phyloP scores from a whole-genome alignment of 2,888 invertebrate species.

The Eurytoma adleriae region DNA sequence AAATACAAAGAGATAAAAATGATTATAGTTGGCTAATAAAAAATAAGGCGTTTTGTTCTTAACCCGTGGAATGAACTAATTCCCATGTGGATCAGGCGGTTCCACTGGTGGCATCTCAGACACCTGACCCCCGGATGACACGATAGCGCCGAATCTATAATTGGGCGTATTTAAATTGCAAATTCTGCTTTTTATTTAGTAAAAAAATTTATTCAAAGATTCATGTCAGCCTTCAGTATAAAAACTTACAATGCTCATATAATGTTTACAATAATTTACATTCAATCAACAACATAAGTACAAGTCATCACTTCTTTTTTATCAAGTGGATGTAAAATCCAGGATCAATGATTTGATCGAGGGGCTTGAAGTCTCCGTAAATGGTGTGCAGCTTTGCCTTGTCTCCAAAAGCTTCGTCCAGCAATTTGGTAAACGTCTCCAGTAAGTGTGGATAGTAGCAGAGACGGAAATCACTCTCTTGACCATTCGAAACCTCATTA shows the following conservation, averaged over 20 bases:
- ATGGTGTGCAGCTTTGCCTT: slow-evolving; percentile 82
- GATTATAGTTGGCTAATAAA: no score
- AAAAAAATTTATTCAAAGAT: not conserved
- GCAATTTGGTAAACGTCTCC: slow-evolving; percentile 83
- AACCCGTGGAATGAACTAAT: no score
- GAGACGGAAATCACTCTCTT: slow-evolving; percentile 87
- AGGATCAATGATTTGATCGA: slow-evolving; percentile 81
- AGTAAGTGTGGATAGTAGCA: slow-evolving; percentile 93
- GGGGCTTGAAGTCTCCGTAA: slow-evolving; percentile 88
- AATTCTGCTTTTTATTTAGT: not conserved
- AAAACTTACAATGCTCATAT: not conserved
- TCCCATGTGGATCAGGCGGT: no score
- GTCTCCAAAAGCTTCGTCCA: slow-evolving; percentile 84
- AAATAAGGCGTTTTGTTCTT: no score
- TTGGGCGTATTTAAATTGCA: no score
- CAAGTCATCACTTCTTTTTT: slow-evolving; percentile 74
- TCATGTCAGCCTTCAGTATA: not conserved
- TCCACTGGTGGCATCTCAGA: no score
- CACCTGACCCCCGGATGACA: no score
- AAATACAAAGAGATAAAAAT: no score
- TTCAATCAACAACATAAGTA: not conserved
- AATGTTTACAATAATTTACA: not conserved
- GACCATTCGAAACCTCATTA: slow-evolving; percentile 31
- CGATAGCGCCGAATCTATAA: no score
- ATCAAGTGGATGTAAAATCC: slow-evolving; percentile 92